Conservation (phyloP, 2,113 vertebrate genomes). For the Irena cyanogastra region DNA sequence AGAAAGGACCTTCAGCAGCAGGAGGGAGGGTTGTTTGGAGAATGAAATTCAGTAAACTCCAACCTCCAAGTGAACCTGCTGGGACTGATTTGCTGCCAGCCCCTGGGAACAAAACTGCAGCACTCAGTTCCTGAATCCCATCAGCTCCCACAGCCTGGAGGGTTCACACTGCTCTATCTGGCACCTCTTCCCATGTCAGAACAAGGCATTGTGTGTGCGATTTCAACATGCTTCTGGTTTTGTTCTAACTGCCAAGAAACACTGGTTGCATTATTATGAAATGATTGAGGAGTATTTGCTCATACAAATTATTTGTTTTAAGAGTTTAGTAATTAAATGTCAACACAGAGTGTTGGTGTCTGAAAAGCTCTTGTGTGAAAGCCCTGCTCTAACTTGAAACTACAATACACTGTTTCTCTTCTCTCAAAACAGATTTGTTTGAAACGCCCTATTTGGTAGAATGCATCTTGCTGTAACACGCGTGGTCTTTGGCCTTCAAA, state of each 20-base stretch:
- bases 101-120: conserved; percentile 38
- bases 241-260: conserved; percentile 71
- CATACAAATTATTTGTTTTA: conserved; percentile 69
- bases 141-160: conserved; percentile 31
- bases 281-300: conserved; percentile 68
- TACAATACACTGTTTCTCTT: not conserved
- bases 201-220: conserved; percentile 64
- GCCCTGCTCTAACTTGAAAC: conserved; percentile 41
- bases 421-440: not conserved
- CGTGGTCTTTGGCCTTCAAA: conserved; percentile 40
- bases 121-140: conserved; percentile 33
- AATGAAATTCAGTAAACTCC: conserved; percentile 45
- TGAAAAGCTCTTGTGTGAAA: not conserved
- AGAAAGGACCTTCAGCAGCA: conserved; percentile 8
- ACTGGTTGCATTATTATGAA: conserved; percentile 71
- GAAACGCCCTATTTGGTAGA: conserved; percentile 22
- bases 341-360: not conserved
- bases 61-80: conserved; percentile 54
- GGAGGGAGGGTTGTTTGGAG: conserved; percentile 27
- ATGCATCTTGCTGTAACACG: not conserved
- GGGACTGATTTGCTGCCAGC: conserved; percentile 44
- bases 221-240: conserved; percentile 73
- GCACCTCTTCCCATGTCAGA: conserved; percentile 63
- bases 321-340: conserved; percentile 60
- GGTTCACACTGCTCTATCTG: conserved; percentile 50